These are phyloP conservation scores for Lepisosteus osseus DNA, from an alignment of 2,113 vertebrate species.

Conservation along the genomic window DNA sequence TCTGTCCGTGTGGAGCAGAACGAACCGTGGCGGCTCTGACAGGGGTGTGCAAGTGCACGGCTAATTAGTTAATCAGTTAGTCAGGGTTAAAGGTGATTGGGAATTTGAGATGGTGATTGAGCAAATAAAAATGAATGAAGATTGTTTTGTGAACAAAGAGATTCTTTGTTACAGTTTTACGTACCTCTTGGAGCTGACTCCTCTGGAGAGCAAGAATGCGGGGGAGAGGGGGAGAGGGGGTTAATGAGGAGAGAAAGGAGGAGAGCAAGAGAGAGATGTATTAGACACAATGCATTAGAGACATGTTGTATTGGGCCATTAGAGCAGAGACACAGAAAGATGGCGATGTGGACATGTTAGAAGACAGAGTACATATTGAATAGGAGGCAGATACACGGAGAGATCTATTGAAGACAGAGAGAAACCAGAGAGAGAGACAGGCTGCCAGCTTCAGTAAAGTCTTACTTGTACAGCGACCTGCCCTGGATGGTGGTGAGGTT, in stretches of 20 bases:
- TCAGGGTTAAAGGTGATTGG: no score
- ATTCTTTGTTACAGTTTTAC: conserved; percentile 14
- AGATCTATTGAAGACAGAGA: not conserved
- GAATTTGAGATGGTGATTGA: no score
- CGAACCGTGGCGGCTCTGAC: no score
- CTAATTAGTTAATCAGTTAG: no score
- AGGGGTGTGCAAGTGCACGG: no score
- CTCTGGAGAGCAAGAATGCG: conserved; percentile 20
- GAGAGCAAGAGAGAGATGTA: conserved; percentile 25
- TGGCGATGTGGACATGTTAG: not conserved
- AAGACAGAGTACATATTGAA: not conserved
- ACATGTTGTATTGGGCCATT: not conserved
- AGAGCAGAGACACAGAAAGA: not conserved
- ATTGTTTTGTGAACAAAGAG: no score
- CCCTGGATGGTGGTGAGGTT: conserved; percentile 88
- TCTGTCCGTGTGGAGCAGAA: no score
- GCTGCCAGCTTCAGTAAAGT: not conserved
- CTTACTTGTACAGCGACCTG: conserved; percentile 86
- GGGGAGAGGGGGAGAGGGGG: conserved; percentile 20
- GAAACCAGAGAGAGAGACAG: conserved; percentile 2
- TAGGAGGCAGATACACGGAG: not conserved
- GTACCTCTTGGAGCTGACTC: conserved; percentile 41
- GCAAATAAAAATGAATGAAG: no score
- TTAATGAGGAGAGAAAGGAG: not conserved
- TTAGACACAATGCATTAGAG: conserved; percentile 31